Evolutionary conservation across 2,797 vertebrate genomes (phyloP), one percentile per base, ranked within the genome.

Genomic region (Anguilla pacifica): DNA sequence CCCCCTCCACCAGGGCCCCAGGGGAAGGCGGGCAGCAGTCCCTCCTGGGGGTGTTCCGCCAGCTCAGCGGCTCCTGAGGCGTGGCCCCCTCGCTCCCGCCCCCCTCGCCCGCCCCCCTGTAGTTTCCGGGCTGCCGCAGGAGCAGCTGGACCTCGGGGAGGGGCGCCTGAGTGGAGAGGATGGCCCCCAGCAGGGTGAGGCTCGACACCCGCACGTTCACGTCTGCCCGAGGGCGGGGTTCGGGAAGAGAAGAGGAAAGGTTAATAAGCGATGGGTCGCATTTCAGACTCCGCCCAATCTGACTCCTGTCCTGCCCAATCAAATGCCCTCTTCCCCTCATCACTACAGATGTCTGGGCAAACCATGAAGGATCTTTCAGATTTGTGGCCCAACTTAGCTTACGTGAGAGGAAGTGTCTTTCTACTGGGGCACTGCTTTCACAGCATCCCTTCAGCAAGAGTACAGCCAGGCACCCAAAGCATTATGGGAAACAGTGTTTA

Each of bases 181-280:
- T 88, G 0, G 98, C 97, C 3, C 98, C 98, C 2, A 99, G 93
- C 31, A 99, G 94, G 0, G 98, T 99, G 86, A 99, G 96, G 51
- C 97, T 97, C 0, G 97, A 98, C 84, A 99, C 99, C 0, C 98
- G 97, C 17, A 99, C 98, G 0, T 98, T 99, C n/a, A 98, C 98
- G 72, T 99, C 99, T 99, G 91, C 85, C 86, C 7, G 67, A 46
- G 31, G 46, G 49, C 22, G 46, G 43, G 77, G 83, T 22, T 61
- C 55, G 46, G 25, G 28, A 51, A 77, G 28, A 31, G 13, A 15
- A 55, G 31, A 53, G 19, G 6, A 28, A 72, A 25, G 57, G 9
- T 53, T 39, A 77, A 15, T 28, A 70, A 70, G 64, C 10, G 9
- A n/a, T 9, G n/a, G 25, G 25, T n/a, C 6, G n/a, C 64, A 70